Percentiles rank a stretch among this genome's conserved stretches.
Evolutionary conservation across 2,888 invertebrate species (phyloP).

Genomic region (Drosophila monieri): DNA sequence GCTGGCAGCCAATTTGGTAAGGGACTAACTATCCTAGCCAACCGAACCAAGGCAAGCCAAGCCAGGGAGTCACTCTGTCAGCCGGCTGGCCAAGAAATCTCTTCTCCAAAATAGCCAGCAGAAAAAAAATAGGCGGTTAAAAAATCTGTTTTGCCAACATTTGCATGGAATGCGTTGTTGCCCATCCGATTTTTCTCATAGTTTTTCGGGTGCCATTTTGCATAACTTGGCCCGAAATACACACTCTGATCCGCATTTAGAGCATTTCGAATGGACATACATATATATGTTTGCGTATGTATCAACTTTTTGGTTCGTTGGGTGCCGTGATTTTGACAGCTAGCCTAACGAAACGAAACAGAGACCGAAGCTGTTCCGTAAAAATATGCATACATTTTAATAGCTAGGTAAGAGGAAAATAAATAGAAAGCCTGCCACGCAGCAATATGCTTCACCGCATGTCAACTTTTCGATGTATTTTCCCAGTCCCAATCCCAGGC

Average conservation of each 20-base stretch:
- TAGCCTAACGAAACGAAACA: constrained; percentile 43
- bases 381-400: constrained; percentile 68
- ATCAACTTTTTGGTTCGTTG: constrained; percentile 77
- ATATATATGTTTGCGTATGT: constrained; percentile 40
- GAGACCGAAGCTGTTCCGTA: constrained; percentile 26
- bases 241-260: constrained; percentile 38
- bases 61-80: constrained; percentile 35
- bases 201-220: constrained; percentile 62
- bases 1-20: constrained; percentile 73
- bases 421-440: constrained; percentile 14
- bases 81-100: constrained; percentile 68
- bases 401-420: constrained; percentile 34
- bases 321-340: constrained; percentile 72
- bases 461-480: constrained; percentile 31
- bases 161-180: constrained; percentile 68
- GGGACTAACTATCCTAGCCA: constrained; percentile 67
- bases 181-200: constrained; percentile 33
- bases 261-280: constrained; percentile 51
- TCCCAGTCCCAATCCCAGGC: constrained; percentile 9
- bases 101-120: constrained; percentile 43
- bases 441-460: constrained; percentile 15
- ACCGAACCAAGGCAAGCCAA: constrained; percentile 5
- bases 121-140: constrained; percentile 56
- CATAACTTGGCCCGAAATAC: constrained; percentile 61
- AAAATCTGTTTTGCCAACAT: constrained; percentile 78